Conservation (phyloP, 2,888 invertebrate genomes). For the Diaperis boleti region DNA sequence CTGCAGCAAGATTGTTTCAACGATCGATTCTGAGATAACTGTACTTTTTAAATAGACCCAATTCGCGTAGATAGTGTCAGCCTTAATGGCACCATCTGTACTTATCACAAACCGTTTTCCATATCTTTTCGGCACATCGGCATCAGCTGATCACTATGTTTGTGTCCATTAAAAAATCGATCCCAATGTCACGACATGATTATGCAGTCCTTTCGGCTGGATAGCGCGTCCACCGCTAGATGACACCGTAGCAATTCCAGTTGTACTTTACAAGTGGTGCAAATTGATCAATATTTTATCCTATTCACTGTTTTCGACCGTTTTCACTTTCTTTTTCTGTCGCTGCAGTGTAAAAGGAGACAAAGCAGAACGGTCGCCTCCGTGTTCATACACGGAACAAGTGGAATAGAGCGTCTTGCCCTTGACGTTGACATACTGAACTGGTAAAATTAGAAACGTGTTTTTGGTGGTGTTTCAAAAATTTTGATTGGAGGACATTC, state of each 20-base stretch:
- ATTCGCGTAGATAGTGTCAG: not conserved
- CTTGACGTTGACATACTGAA: constrained; percentile 15
- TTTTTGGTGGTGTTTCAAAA: constrained; percentile 7
- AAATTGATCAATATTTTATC: constrained; percentile 52
- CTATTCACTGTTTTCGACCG: constrained; percentile 45
- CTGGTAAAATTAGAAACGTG: constrained; percentile 6
- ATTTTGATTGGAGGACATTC: constrained; percentile 4
- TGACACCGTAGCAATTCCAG: constrained; percentile 33
- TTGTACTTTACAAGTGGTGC: constrained; percentile 45
- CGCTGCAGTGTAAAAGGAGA: constrained; percentile 19
- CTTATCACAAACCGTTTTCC: not conserved
- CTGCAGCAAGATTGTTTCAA: no score
- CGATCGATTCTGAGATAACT: not conserved
- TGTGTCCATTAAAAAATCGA: constrained; percentile 16
- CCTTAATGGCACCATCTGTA: not conserved
- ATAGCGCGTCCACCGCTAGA: constrained; percentile 30
- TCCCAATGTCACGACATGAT: constrained; percentile 16
- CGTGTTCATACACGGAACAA: not conserved
- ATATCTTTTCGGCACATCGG: not conserved
- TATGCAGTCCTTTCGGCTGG: constrained; percentile 11
- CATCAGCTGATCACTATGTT: not conserved
- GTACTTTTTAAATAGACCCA: not conserved
- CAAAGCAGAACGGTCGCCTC: constrained; percentile 1
- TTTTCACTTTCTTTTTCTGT: constrained; percentile 44
- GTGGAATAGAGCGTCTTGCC: not conserved